These are phyloP conservation scores for Gortyna flavago DNA, from an alignment of 2,888 invertebrate species.

Conservation along the genomic window DNA sequence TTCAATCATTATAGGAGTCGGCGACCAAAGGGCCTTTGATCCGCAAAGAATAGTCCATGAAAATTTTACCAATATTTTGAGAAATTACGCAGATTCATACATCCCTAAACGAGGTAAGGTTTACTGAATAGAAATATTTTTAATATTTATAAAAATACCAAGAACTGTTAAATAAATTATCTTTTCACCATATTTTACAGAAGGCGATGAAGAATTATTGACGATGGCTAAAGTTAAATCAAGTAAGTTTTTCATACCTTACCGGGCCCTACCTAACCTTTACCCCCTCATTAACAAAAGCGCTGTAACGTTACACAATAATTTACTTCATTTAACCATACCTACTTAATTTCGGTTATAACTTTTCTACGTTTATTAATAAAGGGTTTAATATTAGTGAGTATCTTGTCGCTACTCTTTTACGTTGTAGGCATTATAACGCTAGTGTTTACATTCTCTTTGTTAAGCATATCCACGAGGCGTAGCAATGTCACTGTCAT, in stretches of 20 bases:
- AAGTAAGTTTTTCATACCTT: constrained; percentile 17
- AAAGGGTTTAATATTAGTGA: background rate
- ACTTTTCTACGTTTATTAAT: background rate
- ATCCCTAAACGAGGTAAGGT: constrained; percentile 16
- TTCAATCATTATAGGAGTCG: constrained; percentile 12
- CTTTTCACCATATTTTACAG: constrained; percentile 15
- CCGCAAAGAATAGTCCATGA: background rate
- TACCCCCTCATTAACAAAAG: background rate
- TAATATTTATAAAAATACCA: background rate
- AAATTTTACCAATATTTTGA: constrained; percentile 21
- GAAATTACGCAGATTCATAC: constrained; percentile 10
- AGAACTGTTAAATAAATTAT: background rate
- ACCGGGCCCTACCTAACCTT: too few species aligned
- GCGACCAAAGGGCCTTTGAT: background rate
- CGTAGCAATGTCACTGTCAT: background rate
- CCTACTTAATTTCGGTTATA: too few species aligned
- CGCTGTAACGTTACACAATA: background rate
- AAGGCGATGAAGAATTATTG: constrained; percentile 5
- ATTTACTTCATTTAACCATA: background rate
- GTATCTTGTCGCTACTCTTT: background rate
- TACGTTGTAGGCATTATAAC: too few species aligned
- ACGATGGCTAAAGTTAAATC: constrained; percentile 22
- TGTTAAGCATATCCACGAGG: background rate
- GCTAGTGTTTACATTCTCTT: too few species aligned
- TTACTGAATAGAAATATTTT: background rate